Base-by-base conservation (phyloP, 2,888 invertebrate genomes). In the Zygogramma bicolorata region DNA sequence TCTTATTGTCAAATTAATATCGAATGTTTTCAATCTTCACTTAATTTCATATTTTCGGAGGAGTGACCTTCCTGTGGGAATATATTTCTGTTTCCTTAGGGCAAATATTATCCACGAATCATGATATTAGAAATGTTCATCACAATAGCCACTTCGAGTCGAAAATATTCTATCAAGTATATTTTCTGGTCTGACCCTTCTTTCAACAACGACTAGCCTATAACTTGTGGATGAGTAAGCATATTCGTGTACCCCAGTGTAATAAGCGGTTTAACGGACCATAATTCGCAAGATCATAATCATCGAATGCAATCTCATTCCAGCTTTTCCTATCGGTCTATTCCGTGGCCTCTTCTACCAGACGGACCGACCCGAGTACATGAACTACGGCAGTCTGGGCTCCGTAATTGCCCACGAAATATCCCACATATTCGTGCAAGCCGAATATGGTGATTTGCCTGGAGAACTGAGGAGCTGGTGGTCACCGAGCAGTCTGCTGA, bases 401-500 rank as follows among this genome's bases (percentile, higher is more conserved):
- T 80, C 84, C 7, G 75, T 83, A 70, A 77, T 86, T 60, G 86
- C 85, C 27, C 83, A 84, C 75, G 83, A 86, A 81, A 80, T 86
- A 65, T 85, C 85, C 71, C 85, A 86, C 73, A 83, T 85, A 71
- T 82, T 85, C 70, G 81, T 85, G 65, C 81, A 84, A 70, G 95
- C 97, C 68, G 91, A 96, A 63, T 94, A 95, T 87, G 96, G 94
- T 82, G 95, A 97, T 46, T 40, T 63, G 73, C 90, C 94, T 74
- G 97, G 97, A 7, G 96, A 97, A 85, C 88, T 96, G 68, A 91
- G 93, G 7, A 95, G 96, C 83, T 97, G 97, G 97, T 97, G 97
- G 96, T 92, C 93, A 75, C 89, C 93, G 59, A 88, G 90, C 75
- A 97, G 97, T 5, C 93, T 95, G 80, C 90, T 92, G 76, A 92